These are phyloP conservation scores for Cettia cetti DNA, from an alignment of 2,113 vertebrate species.

Conservation along the genomic window DNA sequence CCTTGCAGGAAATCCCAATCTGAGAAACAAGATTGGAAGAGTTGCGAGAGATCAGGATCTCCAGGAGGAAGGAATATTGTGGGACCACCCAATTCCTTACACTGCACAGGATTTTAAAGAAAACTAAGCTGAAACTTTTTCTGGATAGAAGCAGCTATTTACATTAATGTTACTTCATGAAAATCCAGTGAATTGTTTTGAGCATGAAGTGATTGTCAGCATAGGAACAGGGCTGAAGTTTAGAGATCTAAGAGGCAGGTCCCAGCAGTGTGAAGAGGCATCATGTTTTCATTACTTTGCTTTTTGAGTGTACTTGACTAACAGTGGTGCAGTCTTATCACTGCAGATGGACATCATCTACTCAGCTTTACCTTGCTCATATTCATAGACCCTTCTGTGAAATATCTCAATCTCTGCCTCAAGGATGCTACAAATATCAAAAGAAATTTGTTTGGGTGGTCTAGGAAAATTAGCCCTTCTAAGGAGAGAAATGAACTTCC, in stretches of 20 bases:
- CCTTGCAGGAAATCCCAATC: background rate
- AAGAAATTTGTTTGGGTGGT: background rate
- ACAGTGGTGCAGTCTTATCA: fast-evolving
- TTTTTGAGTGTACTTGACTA: background rate
- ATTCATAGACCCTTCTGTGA: background rate
- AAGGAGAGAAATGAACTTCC: background rate
- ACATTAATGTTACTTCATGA: background rate
- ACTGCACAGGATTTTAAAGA: background rate
- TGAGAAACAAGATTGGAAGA: background rate
- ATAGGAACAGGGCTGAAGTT: background rate
- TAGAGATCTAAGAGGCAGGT: background rate
- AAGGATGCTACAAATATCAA: background rate
- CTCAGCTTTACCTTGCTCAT: background rate
- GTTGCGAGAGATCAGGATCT: background rate
- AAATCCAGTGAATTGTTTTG: background rate
- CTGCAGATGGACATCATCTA: background rate
- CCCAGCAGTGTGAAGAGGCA: background rate
- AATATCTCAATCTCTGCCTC: background rate
- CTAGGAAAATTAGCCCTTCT: background rate
- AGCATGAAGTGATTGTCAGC: background rate
- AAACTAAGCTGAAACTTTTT: background rate
- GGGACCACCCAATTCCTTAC: background rate
- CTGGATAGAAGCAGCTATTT: background rate
- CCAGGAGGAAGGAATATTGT: background rate
- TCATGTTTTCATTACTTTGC: background rate